Conservation (phyloP, 2,888 invertebrate species). For the Octonoba sinensis region DNA sequence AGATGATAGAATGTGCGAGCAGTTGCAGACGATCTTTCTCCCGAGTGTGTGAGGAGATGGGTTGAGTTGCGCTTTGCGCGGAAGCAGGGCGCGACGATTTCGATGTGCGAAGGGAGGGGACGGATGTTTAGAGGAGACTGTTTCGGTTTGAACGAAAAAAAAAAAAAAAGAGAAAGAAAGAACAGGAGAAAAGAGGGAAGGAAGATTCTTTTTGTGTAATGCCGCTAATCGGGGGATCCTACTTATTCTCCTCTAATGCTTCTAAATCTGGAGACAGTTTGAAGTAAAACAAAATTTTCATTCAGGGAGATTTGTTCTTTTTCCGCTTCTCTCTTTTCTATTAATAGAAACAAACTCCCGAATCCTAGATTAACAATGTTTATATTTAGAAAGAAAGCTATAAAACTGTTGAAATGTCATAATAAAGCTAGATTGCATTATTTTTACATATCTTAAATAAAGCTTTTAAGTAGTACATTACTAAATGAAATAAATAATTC, state of each 20-base stretch:
- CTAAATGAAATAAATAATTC: too few relatives aligned
- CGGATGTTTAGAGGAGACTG: constrained; percentile 55
- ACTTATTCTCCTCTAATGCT: constrained; percentile 9
- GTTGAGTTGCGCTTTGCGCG: constrained; percentile 51
- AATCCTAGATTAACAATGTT: too few relatives aligned
- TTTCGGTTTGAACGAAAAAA: constrained; percentile 5
- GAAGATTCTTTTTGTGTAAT: constrained; percentile 11
- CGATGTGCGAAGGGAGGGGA: constrained; percentile 47
- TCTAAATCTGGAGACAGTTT: too few relatives aligned
- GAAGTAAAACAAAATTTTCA: too few relatives aligned
- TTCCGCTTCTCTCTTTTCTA: too few relatives aligned
- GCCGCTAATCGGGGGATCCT: constrained; percentile 32
- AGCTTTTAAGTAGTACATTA: too few relatives aligned
- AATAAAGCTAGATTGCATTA: too few relatives aligned
- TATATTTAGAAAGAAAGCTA: too few relatives aligned
- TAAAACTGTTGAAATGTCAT: too few relatives aligned
- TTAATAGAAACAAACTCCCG: too few relatives aligned
- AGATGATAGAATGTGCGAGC: constrained; percentile 22
- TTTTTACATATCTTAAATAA: too few relatives aligned
- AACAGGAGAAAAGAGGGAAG: constrained; percentile 5
- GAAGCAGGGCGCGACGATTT: constrained; percentile 58
- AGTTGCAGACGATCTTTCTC: constrained; percentile 58
- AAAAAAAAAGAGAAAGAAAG: constrained; percentile 22
- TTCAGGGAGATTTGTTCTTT: too few relatives aligned
- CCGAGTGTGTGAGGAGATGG: constrained; percentile 43